phyloP scores from a whole-genome alignment of 1,140 invertebrate species.

The Papilio polyxenes region DNA sequence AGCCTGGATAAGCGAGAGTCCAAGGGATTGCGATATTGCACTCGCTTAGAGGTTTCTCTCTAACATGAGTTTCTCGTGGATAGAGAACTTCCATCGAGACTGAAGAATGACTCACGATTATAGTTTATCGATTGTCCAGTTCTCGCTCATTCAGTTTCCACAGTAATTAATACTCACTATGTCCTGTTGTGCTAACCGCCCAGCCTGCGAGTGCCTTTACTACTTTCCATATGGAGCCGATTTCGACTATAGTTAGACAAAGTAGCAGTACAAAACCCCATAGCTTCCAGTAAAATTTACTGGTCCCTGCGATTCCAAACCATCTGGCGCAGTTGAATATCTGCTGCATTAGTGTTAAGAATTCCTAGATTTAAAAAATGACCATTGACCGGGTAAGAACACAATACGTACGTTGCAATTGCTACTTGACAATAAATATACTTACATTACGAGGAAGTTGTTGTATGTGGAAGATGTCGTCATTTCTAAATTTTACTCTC shows the following conservation, averaged over 20 bases:
- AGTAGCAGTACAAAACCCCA: slow-evolving; percentile 47
- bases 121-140: no score
- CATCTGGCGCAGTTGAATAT: slow-evolving; percentile 44
- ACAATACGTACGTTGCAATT: no score
- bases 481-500: background rate
- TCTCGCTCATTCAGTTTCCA: no score
- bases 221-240: slow-evolving; percentile 53
- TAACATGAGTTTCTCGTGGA: no score
- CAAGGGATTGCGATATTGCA: no score
- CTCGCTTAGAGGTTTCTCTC: no score
- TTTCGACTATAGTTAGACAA: slow-evolving; percentile 44
- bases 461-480: slow-evolving; percentile 24
- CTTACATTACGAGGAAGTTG: slow-evolving; percentile 44
- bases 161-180: slow-evolving; percentile 47
- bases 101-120: no score
- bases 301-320: slow-evolving; percentile 43
- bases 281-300: slow-evolving; percentile 43
- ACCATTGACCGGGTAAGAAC: no score
- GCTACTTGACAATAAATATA: background rate
- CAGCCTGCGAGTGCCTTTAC: slow-evolving; percentile 52
- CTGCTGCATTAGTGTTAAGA: slow-evolving; percentile 45
- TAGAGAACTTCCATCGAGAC: no score
- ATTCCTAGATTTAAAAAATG: slow-evolving; percentile 42
- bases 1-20: no score
- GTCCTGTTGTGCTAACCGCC: slow-evolving; percentile 50